phyloP scores from a whole-genome alignment of 1,140 invertebrate species.

The Catajapyx aquilonaris region DNA sequence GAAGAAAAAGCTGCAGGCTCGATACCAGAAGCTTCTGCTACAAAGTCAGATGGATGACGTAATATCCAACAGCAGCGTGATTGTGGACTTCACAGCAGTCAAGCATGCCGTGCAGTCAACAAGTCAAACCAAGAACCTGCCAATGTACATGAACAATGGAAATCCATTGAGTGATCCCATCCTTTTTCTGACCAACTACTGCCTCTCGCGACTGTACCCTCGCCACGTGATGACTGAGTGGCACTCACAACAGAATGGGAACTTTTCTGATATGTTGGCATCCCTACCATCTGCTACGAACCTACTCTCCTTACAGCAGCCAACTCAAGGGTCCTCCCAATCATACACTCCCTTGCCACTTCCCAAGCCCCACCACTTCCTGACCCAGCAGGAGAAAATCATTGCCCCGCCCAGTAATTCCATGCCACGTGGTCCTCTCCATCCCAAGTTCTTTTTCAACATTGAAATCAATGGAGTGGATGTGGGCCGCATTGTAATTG shows the following conservation, averaged over 20 bases:
- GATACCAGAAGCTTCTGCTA: conserved; percentile 45
- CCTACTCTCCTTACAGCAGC: conserved; percentile 8
- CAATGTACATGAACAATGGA: conserved; percentile 9
- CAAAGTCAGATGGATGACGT: conserved; percentile 47
- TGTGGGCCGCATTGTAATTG: conserved; percentile 53
- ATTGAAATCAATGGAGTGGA: conserved; percentile 47
- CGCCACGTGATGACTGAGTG: conserved; percentile 37
- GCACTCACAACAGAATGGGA: conserved; percentile 27
- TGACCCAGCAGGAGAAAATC: conserved; percentile 3
- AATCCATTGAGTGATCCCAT: conserved; percentile 30
- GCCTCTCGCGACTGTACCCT: conserved; percentile 46
- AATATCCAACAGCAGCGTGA: conserved; percentile 36
- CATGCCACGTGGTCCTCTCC: conserved; percentile 13
- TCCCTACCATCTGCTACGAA: conserved; percentile 11
- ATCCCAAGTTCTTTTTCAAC: conserved; percentile 52
- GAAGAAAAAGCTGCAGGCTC: conserved; percentile 36
- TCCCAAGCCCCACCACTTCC: conserved; percentile 16
- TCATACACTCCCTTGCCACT: conserved; percentile 14
- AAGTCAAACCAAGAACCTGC: conserved; percentile 25
- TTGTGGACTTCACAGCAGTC: conserved; percentile 38
- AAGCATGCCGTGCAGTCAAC: conserved; percentile 38
- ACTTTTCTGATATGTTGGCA: no score
- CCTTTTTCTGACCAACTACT: conserved; percentile 47
- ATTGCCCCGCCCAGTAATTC: not conserved
- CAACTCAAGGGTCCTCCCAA: conserved; percentile 17